These are phyloP conservation scores for Phalloptychus januarius DNA, from an alignment of 2,797 vertebrate species.

Conservation along the genomic window DNA sequence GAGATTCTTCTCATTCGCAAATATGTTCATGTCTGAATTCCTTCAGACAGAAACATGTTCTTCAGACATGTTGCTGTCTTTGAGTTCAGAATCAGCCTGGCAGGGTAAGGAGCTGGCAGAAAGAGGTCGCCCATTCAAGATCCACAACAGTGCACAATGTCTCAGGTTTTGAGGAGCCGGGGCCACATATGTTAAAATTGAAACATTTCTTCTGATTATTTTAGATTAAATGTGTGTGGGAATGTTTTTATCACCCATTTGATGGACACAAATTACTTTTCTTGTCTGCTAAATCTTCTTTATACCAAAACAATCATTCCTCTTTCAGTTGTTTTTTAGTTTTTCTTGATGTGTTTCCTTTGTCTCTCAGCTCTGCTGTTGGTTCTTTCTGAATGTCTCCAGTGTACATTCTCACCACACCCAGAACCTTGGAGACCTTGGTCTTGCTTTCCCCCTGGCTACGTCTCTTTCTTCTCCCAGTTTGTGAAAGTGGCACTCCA, in stretches of 20 bases:
- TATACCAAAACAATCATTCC: not conserved
- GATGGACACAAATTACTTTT: not conserved
- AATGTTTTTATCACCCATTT: not conserved
- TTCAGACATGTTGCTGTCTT: no score
- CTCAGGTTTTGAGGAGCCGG: no score
- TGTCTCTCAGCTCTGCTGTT: not conserved
- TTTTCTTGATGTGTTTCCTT: not conserved
- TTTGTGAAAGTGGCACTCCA: slow-evolving; percentile 40
- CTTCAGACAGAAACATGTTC: no score
- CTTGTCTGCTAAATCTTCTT: not conserved
- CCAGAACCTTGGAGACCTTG: slow-evolving; percentile 49
- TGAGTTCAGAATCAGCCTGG: no score
- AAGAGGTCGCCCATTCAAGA: no score
- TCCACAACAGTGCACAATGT: no score
- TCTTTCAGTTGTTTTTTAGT: not conserved
- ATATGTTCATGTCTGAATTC: no score
- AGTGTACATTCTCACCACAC: slow-evolving; percentile 55
- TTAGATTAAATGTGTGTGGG: not conserved
- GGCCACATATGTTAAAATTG: no score
- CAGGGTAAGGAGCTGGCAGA: no score
- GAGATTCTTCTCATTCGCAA: no score
- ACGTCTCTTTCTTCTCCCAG: slow-evolving; percentile 51
- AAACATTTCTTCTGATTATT: not conserved
- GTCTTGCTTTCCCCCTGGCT: slow-evolving; percentile 37
- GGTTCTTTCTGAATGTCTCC: slow-evolving; percentile 38